Evolutionary conservation across 1,140 invertebrate species (phyloP).

Genomic region (Ceratina calcarata): DNA sequence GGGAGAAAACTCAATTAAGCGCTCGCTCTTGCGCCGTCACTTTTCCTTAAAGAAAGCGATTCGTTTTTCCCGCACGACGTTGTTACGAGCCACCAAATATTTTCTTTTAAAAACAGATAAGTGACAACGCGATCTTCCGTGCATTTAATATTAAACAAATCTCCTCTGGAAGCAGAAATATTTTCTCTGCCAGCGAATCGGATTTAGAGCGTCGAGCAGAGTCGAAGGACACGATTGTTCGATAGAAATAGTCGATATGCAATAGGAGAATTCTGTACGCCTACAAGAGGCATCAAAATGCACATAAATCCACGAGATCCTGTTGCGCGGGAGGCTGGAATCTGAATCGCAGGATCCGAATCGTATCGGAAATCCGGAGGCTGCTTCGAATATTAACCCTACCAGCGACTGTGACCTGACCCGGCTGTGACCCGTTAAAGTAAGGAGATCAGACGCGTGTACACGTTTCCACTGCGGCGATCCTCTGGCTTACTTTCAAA

Average conservation of each 20-base stretch:
- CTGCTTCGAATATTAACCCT: constrained; percentile 44
- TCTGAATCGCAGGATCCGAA: constrained; percentile 52
- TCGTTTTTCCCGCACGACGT: neutral
- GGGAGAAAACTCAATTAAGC: constrained; percentile 44
- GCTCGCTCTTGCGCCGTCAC: constrained; percentile 35
- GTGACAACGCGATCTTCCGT: too few species aligned
- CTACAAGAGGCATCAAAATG: constrained; percentile 57
- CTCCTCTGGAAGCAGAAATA: too few species aligned
- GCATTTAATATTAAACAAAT: too few species aligned
- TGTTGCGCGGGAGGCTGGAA: constrained; percentile 58
- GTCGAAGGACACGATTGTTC: constrained; percentile 32
- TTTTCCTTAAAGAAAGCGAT: constrained; percentile 48
- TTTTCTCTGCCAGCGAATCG: too few species aligned
- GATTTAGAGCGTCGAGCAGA: neutral
- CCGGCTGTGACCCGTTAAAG: constrained; percentile 44
- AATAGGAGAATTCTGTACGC: constrained; percentile 7
- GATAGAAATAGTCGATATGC: constrained; percentile 47
- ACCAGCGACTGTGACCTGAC: constrained; percentile 36
- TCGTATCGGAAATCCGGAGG: neutral
- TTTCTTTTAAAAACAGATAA: too few species aligned
- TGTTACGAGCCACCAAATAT: too few species aligned
- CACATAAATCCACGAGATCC: constrained; percentile 60
- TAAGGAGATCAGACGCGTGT: constrained; percentile 43
- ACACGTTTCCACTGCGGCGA: neutral
- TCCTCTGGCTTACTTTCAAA: constrained; percentile 39